Evolutionary conservation across 2,888 invertebrate genomes (phyloP).

Genomic region (Alviniconcha strummeri): DNA sequence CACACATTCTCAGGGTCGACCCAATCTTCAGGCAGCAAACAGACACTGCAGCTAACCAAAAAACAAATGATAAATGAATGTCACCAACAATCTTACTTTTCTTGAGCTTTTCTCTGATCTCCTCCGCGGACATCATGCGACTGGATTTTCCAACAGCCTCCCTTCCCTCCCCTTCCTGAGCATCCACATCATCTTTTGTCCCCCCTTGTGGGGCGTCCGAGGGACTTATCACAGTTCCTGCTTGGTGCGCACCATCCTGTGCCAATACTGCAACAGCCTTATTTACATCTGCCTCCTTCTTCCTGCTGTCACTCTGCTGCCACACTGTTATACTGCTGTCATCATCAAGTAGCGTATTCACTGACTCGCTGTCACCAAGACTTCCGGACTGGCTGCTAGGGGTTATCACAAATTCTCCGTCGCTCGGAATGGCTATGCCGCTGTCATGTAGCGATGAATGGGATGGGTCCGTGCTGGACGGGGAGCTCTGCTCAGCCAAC

Average conservation of each 20-base stretch:
- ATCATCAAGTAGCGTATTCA: constrained; percentile 22
- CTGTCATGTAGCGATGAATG: constrained; percentile 8
- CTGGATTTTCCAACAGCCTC: constrained; percentile 5
- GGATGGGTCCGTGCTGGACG: not conserved
- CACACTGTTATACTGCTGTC: not conserved
- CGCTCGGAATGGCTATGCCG: constrained; percentile 22
- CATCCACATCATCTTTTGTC: not conserved
- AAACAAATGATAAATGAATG: too few relatives aligned
- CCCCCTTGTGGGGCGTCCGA: not conserved
- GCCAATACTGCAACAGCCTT: not conserved
- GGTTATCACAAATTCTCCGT: constrained; percentile 5
- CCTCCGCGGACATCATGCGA: constrained; percentile 34
- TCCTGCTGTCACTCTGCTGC: too few relatives aligned
- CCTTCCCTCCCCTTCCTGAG: not conserved
- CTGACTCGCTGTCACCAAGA: not conserved
- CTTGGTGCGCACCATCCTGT: not conserved
- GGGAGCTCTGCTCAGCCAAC: not conserved
- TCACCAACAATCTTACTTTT: constrained; percentile 49
- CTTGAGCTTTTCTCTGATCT: constrained; percentile 55
- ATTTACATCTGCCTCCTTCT: not conserved
- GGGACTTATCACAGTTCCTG: constrained; percentile 23
- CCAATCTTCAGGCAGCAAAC: too few relatives aligned
- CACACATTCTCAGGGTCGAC: too few relatives aligned
- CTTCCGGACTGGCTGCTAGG: constrained; percentile 14
- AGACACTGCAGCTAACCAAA: too few relatives aligned